These are phyloP conservation scores for Asbolus verrucosus DNA, from an alignment of 1,140 invertebrate species.

Conservation along the genomic window DNA sequence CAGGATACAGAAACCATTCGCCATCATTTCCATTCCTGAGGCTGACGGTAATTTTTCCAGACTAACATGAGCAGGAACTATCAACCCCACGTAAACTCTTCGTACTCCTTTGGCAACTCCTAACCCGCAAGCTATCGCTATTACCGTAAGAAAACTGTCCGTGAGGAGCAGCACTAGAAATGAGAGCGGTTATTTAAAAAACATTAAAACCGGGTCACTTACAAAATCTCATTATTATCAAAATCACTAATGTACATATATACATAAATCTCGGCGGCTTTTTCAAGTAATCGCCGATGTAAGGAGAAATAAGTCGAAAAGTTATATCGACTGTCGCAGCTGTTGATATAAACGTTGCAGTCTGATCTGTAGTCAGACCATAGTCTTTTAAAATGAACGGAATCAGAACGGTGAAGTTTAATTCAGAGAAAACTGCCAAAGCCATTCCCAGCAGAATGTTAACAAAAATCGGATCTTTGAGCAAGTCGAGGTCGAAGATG, in stretches of 20 bases:
- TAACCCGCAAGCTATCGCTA: conserved; percentile 68
- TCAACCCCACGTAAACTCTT: conserved; percentile 75
- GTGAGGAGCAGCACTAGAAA: conserved; percentile 50
- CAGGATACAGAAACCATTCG: conserved; percentile 66
- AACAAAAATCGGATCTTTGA: conserved; percentile 74
- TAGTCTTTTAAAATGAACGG: conserved; percentile 77
- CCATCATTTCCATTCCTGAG: conserved; percentile 72
- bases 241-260: conserved; percentile 60
- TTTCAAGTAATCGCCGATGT: conserved; percentile 67
- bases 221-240: conserved; percentile 62
- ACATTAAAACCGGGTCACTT: too few species aligned
- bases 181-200: too few species aligned
- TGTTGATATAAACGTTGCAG: conserved; percentile 73
- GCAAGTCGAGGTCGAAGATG: conserved; percentile 75
- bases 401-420: conserved; percentile 77
- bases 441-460: conserved; percentile 77
- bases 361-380: conserved; percentile 69
- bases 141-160: conserved; percentile 42
- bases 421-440: conserved; percentile 75
- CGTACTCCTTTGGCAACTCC: conserved; percentile 74
- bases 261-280: conserved; percentile 62
- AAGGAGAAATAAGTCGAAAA: conserved; percentile 73
- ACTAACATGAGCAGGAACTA: conserved; percentile 75
- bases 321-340: conserved; percentile 71
- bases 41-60: conserved; percentile 73